phyloP scores from a whole-genome alignment of 2,888 invertebrate genomes.

The Xiphydria camelus region DNA sequence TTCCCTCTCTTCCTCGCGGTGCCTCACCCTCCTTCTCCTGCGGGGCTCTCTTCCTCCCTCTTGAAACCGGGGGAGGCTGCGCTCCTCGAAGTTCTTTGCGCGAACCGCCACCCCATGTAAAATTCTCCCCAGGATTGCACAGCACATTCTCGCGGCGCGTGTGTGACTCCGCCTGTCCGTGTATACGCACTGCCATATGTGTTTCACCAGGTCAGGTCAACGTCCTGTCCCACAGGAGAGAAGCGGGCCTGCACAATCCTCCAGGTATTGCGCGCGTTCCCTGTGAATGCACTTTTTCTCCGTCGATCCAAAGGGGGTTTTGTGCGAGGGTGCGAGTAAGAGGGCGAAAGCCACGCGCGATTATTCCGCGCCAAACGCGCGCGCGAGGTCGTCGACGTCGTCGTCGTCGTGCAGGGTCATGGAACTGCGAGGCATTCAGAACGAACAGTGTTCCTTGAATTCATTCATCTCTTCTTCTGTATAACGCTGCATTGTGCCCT shows the following conservation, averaged over 20 bases:
- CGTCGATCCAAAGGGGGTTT: conserved; percentile 1
- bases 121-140: conserved; percentile 46
- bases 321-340: background rate
- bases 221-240: conserved; percentile 45
- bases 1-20: conserved; percentile 12
- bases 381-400: too few relatives aligned
- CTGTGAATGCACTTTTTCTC: conserved; percentile 25
- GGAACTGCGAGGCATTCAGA: too few relatives aligned
- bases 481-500: too few relatives aligned
- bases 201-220: conserved; percentile 59
- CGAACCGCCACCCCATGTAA: conserved; percentile 38
- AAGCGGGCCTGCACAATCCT: conserved; percentile 37
- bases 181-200: conserved; percentile 51
- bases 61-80: background rate
- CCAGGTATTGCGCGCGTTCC: conserved; percentile 38
- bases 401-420: too few relatives aligned
- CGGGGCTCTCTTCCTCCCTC: conserved; percentile 12
- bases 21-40: conserved; percentile 8
- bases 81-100: conserved; percentile 15
- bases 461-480: too few relatives aligned
- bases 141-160: conserved; percentile 33
- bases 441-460: too few relatives aligned
- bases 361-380: too few relatives aligned
- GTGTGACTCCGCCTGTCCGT: conserved; percentile 14
- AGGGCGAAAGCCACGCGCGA: too few relatives aligned